Evolutionary conservation across 2,888 invertebrate species (phyloP), one percentile per base, ranked within the genome.

Genomic region (Parapristionchus giblindavisi): DNA sequence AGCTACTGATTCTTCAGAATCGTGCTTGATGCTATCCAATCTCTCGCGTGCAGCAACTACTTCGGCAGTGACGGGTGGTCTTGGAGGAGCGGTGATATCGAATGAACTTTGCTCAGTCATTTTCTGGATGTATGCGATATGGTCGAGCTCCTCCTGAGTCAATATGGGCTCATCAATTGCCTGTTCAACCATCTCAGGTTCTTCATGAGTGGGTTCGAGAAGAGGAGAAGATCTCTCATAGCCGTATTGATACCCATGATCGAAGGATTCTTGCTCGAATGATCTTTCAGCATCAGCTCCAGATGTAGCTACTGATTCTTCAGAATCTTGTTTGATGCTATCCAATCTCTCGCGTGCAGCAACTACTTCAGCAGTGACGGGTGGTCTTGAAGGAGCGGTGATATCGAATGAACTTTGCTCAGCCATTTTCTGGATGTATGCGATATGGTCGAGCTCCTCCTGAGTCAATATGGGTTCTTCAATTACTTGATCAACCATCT

Each of bases 91-190:
- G 3, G 56, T 29, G 5, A 34, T 56, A 1, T 56, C 56, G 56
- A 56, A 56, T 4, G 56, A 56, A 29, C 56, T 56, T 34, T 56
- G 56, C 56, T 56, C 56, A 17, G 56, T 34, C 56, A 56, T 56
- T 17, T 56, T 56, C 56, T 56, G 56, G 56, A 56, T 56, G 29
- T 56, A 56, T 8, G 56, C 29, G 56, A 56, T 56, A 34, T 56
- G 56, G n/a, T 56, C 56, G 34, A 56, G 56, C 56, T 56, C 56
- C 34, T 56, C 56, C 29, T 56, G 56, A 56, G 56, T 56, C 29
- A 56, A 34, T 2, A 56, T 34, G 6, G 34, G 56, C 56, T 56
- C 56, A 29, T 56, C 56, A 34, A 56, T 56, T 1, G 6, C 56
- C 34, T 56, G 27, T 14, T 8, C 29, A 21, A 27, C 5, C 56